phyloP scores from a whole-genome alignment of 2,797 vertebrate species.

The Sebastes diaconus region DNA sequence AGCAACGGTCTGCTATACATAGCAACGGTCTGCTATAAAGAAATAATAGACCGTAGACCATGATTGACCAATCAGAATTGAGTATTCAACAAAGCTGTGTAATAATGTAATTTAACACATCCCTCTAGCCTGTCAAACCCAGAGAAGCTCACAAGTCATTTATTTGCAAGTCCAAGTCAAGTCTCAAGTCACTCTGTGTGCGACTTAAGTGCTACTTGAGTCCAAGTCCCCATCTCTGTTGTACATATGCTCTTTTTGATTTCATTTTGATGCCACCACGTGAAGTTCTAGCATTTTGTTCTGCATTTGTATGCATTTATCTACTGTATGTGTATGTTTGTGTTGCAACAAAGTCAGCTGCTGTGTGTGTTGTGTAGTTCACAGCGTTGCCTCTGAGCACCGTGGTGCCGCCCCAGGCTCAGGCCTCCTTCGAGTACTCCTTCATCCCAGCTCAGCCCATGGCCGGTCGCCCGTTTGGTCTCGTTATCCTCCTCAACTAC shows the following conservation, averaged over 20 bases:
- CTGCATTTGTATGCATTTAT: neutral
- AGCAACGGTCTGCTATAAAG: too few relatives aligned
- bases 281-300: neutral
- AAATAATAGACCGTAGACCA: too few relatives aligned
- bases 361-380: conserved; percentile 70
- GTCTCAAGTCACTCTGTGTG: too few relatives aligned
- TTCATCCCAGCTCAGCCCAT: conserved; percentile 84
- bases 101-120: too few relatives aligned
- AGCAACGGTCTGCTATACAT: too few relatives aligned
- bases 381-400: conserved; percentile 82
- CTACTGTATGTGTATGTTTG: neutral
- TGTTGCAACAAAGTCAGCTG: neutral
- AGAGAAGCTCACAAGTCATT: too few relatives aligned
- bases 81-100: too few relatives aligned
- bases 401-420: conserved; percentile 75
- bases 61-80: too few relatives aligned
- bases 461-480: conserved; percentile 83
- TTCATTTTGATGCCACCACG: neutral
- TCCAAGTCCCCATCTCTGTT: too few relatives aligned
- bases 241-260: neutral
- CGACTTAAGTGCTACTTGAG: too few relatives aligned
- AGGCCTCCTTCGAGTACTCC: conserved; percentile 86
- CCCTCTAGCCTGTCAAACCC: too few relatives aligned
- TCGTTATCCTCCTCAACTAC: conserved; percentile 84
- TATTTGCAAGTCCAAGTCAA: too few relatives aligned